Percentiles rank a stretch among this genome's conserved stretches.
Evolutionary conservation across 2,888 invertebrate genomes (phyloP).

Genomic region (Arenicola marina): DNA sequence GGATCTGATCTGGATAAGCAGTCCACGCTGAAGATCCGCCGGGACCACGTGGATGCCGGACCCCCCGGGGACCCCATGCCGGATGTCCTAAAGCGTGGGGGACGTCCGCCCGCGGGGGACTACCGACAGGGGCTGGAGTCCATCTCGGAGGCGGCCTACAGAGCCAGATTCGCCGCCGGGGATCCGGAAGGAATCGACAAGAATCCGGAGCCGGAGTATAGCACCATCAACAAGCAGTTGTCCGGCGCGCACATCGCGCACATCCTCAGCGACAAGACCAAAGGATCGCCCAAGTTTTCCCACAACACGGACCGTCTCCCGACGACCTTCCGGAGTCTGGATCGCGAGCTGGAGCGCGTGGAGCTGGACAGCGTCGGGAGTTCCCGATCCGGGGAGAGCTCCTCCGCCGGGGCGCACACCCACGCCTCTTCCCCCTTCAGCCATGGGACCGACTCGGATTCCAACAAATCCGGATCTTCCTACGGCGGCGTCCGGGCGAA

Average conservation of each 20-base stretch:
- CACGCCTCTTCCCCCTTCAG: slow-evolving; percentile 20
- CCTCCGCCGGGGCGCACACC: slow-evolving; percentile 21
- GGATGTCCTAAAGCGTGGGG: slow-evolving; percentile 9
- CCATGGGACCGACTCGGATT: slow-evolving; percentile 21
- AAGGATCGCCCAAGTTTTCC: slow-evolving; percentile 16
- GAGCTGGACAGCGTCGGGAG: slow-evolving; percentile 31
- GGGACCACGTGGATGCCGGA: too few species aligned
- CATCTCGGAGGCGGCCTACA: background rate
- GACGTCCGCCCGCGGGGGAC: too few species aligned
- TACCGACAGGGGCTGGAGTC: background rate
- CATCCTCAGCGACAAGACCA: slow-evolving; percentile 15
- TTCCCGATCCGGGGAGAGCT: slow-evolving; percentile 24
- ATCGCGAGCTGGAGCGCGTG: slow-evolving; percentile 7
- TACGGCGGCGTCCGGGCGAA: too few species aligned
- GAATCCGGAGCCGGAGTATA: slow-evolving; percentile 23
- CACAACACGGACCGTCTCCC: slow-evolving; percentile 14
- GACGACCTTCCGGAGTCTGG: background rate
- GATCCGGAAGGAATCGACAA: background rate
- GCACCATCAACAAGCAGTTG: slow-evolving; percentile 21
- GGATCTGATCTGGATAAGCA: slow-evolving; percentile 12
- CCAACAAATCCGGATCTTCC: too few species aligned
- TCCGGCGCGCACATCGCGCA: slow-evolving; percentile 28
- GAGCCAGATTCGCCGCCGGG: background rate
- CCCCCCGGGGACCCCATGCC: slow-evolving; percentile 10
- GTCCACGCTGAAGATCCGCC: slow-evolving; percentile 16